Evolutionary conservation across 2,113 vertebrate species (phyloP).

Genomic region (Myodes glareolus): DNA sequence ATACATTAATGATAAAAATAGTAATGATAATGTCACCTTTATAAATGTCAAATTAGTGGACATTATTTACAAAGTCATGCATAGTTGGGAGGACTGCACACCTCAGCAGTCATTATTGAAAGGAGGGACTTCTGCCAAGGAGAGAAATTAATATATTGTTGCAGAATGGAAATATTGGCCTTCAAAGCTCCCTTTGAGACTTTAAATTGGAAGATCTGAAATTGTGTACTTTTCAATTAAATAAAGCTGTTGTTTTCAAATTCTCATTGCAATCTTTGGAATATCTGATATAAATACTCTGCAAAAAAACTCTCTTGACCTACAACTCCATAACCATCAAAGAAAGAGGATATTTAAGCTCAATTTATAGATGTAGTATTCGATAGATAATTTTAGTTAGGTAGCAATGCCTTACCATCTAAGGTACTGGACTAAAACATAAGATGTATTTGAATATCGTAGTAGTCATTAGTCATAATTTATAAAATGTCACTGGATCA

Average conservation of each 20-base stretch:
- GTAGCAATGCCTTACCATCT: not conserved
- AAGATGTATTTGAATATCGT: not conserved
- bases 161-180: constrained; percentile 44
- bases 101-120: not conserved
- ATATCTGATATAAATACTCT: not conserved
- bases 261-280: not conserved
- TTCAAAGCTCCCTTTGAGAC: constrained; percentile 44
- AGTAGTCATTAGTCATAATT: not conserved
- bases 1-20: not conserved
- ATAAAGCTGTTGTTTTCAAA: not conserved
- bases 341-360: not conserved
- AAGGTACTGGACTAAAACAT: not conserved
- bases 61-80: not conserved
- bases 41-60: constrained; percentile 4
- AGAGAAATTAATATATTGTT: constrained; percentile 61
- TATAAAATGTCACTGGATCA: not conserved
- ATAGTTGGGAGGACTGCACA: constrained; percentile 7
- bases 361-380: not conserved
- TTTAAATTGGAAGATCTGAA: constrained; percentile 7
- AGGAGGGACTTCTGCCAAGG: not conserved
- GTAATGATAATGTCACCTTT: not conserved
- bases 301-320: not conserved
- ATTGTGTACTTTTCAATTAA: constrained; percentile 29
- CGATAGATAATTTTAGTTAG: not conserved
- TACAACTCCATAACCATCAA: not conserved